Percentiles rank a stretch among this genome's conserved stretches.
Evolutionary conservation across 2,113 vertebrate species (phyloP).

Genomic region (Zosterops pallidus): DNA sequence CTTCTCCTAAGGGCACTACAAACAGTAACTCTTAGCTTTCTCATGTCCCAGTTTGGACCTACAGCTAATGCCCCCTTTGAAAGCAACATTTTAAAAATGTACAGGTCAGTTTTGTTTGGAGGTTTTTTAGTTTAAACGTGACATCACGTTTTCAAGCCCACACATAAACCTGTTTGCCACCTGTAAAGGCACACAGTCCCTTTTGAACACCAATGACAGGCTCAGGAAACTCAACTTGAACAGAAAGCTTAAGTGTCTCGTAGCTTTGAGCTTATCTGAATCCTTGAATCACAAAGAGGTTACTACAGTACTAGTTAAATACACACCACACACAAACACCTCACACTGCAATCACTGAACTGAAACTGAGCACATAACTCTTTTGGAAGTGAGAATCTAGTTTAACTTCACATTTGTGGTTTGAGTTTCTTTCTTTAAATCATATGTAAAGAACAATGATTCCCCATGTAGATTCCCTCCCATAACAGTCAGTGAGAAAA

Average conservation of each 20-base stretch:
- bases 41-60: background rate
- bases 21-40: background rate
- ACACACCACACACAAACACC: background rate
- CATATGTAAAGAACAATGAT: background rate
- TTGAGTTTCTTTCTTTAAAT: slow-evolving; percentile 12
- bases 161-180: background rate
- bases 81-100: background rate
- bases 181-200: background rate
- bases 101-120: background rate
- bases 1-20: background rate
- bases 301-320: background rate
- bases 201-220: background rate
- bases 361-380: background rate
- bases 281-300: background rate
- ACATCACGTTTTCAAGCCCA: background rate
- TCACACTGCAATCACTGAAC: background rate
- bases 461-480: background rate
- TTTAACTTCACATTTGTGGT: background rate
- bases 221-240: background rate
- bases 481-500: background rate
- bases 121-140: background rate
- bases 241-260: background rate
- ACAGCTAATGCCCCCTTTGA: background rate
- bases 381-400: background rate
- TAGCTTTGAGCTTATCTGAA: background rate